These are phyloP conservation scores for Schizopygopsis pylzovi DNA, from an alignment of 2,797 vertebrate species.

Conservation along the genomic window DNA sequence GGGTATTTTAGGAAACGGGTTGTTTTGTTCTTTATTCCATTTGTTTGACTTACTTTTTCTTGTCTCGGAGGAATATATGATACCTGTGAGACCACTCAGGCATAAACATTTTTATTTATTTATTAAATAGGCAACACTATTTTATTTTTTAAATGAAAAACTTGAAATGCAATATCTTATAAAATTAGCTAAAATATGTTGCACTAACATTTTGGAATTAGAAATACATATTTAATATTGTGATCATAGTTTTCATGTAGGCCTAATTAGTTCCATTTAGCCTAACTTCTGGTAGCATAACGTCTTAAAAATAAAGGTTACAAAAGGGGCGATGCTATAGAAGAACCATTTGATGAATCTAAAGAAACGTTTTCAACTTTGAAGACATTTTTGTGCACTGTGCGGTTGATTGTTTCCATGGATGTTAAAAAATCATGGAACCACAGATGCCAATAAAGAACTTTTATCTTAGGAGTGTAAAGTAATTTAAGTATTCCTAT, in stretches of 20 bases:
- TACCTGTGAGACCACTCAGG: constrained; percentile 59
- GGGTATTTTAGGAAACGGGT: constrained; percentile 70
- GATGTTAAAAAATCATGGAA: neutral
- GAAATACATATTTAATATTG: neutral
- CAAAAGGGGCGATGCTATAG: neutral
- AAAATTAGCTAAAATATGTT: neutral
- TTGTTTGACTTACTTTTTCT: constrained; percentile 54
- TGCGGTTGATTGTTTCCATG: neutral
- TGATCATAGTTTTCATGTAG: neutral
- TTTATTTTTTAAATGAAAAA: no score
- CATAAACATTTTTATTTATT: neutral
- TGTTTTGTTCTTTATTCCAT: constrained; percentile 61
- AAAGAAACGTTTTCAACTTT: neutral
- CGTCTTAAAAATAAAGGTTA: neutral
- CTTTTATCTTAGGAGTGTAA: neutral
- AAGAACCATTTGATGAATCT: neutral
- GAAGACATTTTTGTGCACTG: neutral
- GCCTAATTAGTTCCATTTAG: neutral
- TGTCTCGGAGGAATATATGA: constrained; percentile 58
- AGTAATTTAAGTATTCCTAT: neutral
- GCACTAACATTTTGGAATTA: neutral
- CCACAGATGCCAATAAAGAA: neutral
- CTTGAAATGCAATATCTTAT: neutral
- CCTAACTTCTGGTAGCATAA: neutral
- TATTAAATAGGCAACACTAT: neutral